Evolutionary conservation across 2,113 vertebrate genomes (phyloP), one percentile per base, ranked within the genome.

Genomic region (Euleptes europaea): DNA sequence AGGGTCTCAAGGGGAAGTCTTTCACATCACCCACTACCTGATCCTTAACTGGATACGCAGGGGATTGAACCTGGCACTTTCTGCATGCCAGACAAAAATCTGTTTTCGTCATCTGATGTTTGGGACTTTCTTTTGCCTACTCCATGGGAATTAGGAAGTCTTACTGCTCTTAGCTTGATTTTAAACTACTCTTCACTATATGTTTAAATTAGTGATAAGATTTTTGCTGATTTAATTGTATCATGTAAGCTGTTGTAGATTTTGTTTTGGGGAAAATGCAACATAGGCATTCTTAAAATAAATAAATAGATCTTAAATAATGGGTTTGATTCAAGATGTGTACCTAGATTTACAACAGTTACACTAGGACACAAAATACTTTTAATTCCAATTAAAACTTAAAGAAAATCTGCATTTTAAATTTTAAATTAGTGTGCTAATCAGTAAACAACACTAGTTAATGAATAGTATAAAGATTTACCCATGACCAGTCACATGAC

Each of bases 401-500:
- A 35, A 38, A 70, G 33, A 54, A 70, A 70, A 70, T 9, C 12
- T 28, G 14, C 51, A 81, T 51, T 81, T 69, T 33, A 81, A 70
- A 81, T 81, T 81, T 80, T 23, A 49, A 54, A 38, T 81, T 26
- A 54, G 79, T 54, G 26, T 35, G 33, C 38, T 82, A 82, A 54
- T 75, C 47, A 54, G 28, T 54, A 28, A 81, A 54, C 69, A 23
- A 28, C 47, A 70, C 66, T 69, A n/a, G 19, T 44, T 12, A 81
- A 81, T 70, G 33, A 80, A 80, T 69, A 28, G 44, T 69, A 38
- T 6, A 81, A 70, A 26, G 40, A 3, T 81, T 81, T 26, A 17
- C n/a, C 47, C 26, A 11, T 86, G 85, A 85, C 81, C 87, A 83
- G 75, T 82, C 38, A 69, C 82, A 67, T 89, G 86, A 81, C 60